phyloP scores from a whole-genome alignment of 2,113 vertebrate genomes.

The Apistogramma diplotaenia region DNA sequence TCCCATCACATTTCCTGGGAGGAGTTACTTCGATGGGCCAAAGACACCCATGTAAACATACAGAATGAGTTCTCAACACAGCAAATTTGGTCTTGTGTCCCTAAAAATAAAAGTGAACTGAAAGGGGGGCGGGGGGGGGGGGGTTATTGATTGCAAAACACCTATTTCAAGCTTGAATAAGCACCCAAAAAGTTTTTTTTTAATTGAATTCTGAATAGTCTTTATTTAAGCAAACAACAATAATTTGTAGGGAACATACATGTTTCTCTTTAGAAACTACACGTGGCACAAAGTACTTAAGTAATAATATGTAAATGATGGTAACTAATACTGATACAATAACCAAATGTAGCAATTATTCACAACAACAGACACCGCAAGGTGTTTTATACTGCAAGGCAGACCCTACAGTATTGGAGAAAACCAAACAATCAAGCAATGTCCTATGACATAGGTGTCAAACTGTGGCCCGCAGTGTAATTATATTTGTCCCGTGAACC shows the following conservation, averaged over 20 bases:
- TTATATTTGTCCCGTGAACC: too few species aligned
- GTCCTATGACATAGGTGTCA: too few species aligned
- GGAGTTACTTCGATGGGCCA: constrained; percentile 48
- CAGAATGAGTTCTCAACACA: constrained; percentile 11
- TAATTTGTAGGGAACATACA: not conserved
- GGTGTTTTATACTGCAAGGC: not conserved
- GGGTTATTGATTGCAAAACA: not conserved
- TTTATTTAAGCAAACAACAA: not conserved
- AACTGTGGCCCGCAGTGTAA: too few species aligned
- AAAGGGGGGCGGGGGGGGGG: not conserved
- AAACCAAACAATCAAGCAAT: not conserved
- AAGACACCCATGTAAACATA: constrained; percentile 49
- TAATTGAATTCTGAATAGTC: not conserved
- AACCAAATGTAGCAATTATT: not conserved
- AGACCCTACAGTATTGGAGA: not conserved
- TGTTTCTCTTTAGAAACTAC: not conserved
- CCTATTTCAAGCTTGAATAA: not conserved
- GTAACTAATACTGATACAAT: not conserved
- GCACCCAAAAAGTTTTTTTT: not conserved
- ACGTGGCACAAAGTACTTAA: not conserved
- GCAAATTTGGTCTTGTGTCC: not conserved
- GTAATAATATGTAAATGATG: not conserved
- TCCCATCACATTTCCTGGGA: constrained; percentile 57
- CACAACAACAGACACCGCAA: not conserved
- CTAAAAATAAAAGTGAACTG: not conserved